Base-by-base conservation (phyloP, 2,113 vertebrate genomes). In the Limanda limanda region DNA sequence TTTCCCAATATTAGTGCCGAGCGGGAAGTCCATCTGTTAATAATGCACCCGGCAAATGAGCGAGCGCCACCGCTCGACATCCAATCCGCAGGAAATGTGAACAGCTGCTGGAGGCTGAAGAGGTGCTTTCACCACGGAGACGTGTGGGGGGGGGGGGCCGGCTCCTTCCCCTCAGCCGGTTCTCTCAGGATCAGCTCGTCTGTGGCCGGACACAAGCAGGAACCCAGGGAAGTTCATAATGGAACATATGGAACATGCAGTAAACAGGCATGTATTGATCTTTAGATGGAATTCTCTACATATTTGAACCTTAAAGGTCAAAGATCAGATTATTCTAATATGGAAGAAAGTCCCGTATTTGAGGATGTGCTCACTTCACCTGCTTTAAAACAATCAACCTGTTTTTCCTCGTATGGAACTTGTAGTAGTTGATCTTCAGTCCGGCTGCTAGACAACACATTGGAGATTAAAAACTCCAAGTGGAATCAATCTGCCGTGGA, bases 71-170 rank as follows among this genome's bases (percentile, higher is more conserved):
- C 80, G 9, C 83, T 84, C 66, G 90, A 90, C 92, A 93, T 83
- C 87, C 79, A 92, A 93, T 92, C 85, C 75, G 75, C 90, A 91
- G 90, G 87, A 92, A 92, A 92, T 91, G 88, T 69, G 87, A 91
- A 90, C 92, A 93, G 92, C 92, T 92, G 92, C 85, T 48, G 25
- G 45, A 10, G 48, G 83, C 79, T 89, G 88, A 89, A 85, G 84
- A 83, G 71, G 42, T 71, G 84, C 88, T 90, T 88, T 89, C 87
- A 88, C 47, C 88, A 60, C 73, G n/a, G 40, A 4, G 80, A 77
- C 60, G 73, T 76, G 66, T 72, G 81, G 78, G 82, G 71, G 81
- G 78, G 82, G 71, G 81, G 78, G 81, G 63, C 23, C 23, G 57
- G 17, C 20, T n/a, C 51, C 86, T 86, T 86, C 86, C 80, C 74